Conservation (phyloP, 2,888 invertebrate genomes). For the Plebejus argus region DNA sequence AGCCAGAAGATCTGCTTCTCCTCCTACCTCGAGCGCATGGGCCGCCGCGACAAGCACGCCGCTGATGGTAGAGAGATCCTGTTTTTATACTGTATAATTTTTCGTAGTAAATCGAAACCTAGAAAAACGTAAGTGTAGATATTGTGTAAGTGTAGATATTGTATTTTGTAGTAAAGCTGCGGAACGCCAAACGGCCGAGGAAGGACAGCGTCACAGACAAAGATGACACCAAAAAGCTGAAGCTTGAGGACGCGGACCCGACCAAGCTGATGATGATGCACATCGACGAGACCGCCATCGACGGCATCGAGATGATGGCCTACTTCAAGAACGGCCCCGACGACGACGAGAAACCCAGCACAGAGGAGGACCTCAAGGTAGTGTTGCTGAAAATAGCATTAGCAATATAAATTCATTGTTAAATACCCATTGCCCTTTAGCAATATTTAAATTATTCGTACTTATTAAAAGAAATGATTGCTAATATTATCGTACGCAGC, state of each 20-base stretch:
- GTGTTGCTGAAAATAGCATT: too few species aligned
- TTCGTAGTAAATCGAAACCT: too few species aligned
- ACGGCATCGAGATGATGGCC: conserved; percentile 76
- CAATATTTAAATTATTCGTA: too few species aligned
- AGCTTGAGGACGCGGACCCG: conserved; percentile 56
- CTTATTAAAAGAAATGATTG: too few species aligned
- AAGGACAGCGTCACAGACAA: conserved; percentile 80
- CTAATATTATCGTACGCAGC: too few species aligned
- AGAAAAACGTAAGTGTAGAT: too few species aligned
- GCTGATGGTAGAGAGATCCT: conserved; percentile 39
- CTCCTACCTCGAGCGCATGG: conserved; percentile 87
- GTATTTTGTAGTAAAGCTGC: conserved; percentile 59
- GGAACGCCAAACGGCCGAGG: conserved; percentile 75
- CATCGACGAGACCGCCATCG: conserved; percentile 76
- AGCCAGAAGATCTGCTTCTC: conserved; percentile 89
- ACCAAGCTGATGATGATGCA: conserved; percentile 61
- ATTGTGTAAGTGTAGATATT: background rate
- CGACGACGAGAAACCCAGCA: conserved; percentile 67
- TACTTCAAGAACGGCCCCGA: conserved; percentile 63
- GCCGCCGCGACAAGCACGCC: conserved; percentile 57
- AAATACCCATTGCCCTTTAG: too few species aligned
- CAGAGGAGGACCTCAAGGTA: conserved; percentile 56
- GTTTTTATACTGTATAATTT: too few species aligned
- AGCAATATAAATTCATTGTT: too few species aligned
- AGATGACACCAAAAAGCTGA: conserved; percentile 69